Conservation (phyloP, 2,888 invertebrate genomes). For the Idaea straminata region DNA sequence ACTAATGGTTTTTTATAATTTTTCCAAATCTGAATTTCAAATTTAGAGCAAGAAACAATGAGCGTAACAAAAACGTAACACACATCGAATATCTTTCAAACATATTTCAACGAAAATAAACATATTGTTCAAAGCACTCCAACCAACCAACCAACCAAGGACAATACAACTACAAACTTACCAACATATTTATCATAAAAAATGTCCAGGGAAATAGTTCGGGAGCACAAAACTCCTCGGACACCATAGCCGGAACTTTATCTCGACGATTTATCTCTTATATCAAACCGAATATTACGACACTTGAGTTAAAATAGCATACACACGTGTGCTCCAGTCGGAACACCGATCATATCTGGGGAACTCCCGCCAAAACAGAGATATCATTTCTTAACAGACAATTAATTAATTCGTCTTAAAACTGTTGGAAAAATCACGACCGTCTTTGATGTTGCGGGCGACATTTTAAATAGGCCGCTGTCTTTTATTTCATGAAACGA, state of each 20-base stretch:
- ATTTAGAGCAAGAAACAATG: background rate
- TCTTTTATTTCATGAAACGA: conserved; percentile 58
- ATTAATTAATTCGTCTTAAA: conserved; percentile 33
- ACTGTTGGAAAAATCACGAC: conserved; percentile 35
- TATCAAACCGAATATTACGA: conserved; percentile 41
- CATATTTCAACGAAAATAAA: background rate
- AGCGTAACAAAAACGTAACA: background rate
- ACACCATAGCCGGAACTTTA: conserved; percentile 22
- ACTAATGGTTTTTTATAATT: background rate
- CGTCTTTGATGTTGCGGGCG: conserved; percentile 53
- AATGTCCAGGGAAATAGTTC: conserved; percentile 4
- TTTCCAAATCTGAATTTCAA: background rate
- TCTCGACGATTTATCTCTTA: conserved; percentile 44
- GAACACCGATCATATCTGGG: conserved; percentile 59
- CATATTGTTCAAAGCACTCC: background rate
- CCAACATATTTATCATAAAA: conserved; percentile 33
- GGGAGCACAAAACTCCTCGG: conserved; percentile 10
- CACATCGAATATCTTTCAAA: background rate
- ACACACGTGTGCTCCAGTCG: conserved; percentile 48
- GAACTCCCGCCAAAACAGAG: conserved; percentile 21
- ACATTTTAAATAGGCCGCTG: conserved; percentile 47
- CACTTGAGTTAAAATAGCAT: conserved; percentile 18
- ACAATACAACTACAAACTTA: conserved; percentile 16
- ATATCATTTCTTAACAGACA: conserved; percentile 16
- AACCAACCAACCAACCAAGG: background rate